Percentiles rank a stretch among this genome's conserved stretches.
Conservation (phyloP, 2,113 vertebrate species). For the Bagarius yarrelli region DNA sequence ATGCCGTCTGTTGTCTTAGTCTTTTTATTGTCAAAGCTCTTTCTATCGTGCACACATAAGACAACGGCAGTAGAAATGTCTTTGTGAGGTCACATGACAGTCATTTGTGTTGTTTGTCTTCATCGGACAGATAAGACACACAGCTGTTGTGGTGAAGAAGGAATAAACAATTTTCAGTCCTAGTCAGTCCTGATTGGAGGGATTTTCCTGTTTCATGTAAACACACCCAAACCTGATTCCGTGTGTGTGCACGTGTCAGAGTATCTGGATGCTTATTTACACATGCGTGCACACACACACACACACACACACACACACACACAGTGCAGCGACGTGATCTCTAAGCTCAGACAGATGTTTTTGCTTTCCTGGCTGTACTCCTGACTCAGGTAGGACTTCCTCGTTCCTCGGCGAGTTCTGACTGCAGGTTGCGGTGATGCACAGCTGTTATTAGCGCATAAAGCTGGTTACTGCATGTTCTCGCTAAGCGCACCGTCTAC, state of each 20-base stretch:
- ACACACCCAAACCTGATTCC: constrained; percentile 4
- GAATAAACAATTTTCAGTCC: background rate
- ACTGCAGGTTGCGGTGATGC: background rate
- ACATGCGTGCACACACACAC: too few species aligned
- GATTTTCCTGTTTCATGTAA: constrained; percentile 10
- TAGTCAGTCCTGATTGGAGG: background rate
- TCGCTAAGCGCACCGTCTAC: too few species aligned
- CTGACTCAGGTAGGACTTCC: background rate
- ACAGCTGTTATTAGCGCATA: background rate
- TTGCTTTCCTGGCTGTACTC: background rate
- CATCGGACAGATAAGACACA: background rate
- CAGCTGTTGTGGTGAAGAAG: background rate
- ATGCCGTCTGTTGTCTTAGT: too few species aligned
- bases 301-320: background rate
- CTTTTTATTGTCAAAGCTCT: background rate
- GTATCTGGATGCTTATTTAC: background rate
- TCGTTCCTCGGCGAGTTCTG: background rate
- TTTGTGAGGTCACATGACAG: background rate
- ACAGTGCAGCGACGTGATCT: background rate
- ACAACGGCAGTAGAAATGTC: background rate
- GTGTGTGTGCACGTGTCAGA: background rate
- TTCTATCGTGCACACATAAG: background rate
- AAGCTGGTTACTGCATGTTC: background rate
- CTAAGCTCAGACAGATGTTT: background rate
- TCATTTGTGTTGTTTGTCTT: background rate